phyloP scores from a whole-genome alignment of 2,113 vertebrate genomes.

The Prietella phreatophila region DNA sequence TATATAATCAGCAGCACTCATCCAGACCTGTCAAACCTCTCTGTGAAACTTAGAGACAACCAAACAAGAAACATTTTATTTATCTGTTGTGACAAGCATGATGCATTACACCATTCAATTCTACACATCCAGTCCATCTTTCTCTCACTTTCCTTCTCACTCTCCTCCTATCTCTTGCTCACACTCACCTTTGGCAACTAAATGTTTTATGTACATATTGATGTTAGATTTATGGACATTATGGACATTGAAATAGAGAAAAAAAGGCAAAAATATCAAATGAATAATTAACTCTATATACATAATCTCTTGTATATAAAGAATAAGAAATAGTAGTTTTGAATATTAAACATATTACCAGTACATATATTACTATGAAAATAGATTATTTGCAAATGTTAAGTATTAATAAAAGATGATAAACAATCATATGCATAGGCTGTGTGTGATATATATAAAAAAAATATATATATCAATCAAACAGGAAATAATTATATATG shows the following conservation, averaged over 20 bases:
- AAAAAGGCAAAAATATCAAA: background rate
- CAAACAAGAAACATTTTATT: background rate
- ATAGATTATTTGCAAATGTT: no score
- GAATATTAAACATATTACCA: no score
- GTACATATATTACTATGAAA: no score
- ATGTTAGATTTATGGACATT: background rate
- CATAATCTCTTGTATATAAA: background rate
- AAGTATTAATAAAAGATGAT: no score
- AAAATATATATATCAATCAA: no score
- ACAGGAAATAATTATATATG: no score
- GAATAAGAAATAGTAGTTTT: no score
- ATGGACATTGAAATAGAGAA: background rate
- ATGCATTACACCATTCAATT: constrained; percentile 16
- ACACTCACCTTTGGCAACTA: background rate
- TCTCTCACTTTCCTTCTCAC: background rate
- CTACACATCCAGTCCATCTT: constrained; percentile 3
- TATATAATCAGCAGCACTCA: background rate
- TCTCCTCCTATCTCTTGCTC: background rate
- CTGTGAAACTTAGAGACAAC: constrained; percentile 12
- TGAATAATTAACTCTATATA: background rate
- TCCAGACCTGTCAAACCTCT: constrained; percentile 19
- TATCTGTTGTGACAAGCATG: constrained; percentile 17
- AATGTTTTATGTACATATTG: background rate
- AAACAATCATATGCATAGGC: no score
- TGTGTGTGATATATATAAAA: no score